Evolutionary conservation across 2,113 vertebrate genomes (phyloP).

Genomic region (Onychostoma macrolepis): DNA sequence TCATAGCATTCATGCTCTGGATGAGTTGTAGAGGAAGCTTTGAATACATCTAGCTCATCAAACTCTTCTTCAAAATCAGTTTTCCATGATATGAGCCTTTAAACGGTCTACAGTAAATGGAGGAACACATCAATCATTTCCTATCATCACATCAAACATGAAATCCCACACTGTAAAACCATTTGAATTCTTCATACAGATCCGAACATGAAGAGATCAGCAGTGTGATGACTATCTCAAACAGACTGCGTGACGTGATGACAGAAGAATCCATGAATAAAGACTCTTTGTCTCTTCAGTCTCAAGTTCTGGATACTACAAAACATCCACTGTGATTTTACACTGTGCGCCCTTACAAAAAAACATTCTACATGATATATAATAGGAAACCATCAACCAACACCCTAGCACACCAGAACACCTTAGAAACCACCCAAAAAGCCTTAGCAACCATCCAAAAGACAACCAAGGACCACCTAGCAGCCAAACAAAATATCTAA

Average conservation of each 20-base stretch:
- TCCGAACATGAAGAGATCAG: neutral
- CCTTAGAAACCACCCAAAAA: neutral
- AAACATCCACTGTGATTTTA: neutral
- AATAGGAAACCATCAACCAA: neutral
- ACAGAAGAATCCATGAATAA: neutral
- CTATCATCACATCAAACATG: neutral
- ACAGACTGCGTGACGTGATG: neutral
- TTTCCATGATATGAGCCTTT: neutral
- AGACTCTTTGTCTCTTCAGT: neutral
- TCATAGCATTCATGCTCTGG: neutral
- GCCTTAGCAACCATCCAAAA: neutral
- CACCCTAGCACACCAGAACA: neutral
- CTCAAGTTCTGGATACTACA: neutral
- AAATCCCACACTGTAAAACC: neutral
- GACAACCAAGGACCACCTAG: neutral
- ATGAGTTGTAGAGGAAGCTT: neutral
- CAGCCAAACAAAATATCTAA: neutral
- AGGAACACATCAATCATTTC: neutral
- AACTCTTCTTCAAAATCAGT: neutral
- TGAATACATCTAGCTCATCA: neutral
- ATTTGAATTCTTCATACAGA: neutral
- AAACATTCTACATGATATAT: neutral
- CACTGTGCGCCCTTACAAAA: neutral
- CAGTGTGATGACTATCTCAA: constrained; percentile 2
- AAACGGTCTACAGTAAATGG: neutral